Percentiles rank a stretch among this genome's conserved stretches.
Conservation (phyloP, 2,888 invertebrate species). For the Bembecia ichneumoniformis region DNA sequence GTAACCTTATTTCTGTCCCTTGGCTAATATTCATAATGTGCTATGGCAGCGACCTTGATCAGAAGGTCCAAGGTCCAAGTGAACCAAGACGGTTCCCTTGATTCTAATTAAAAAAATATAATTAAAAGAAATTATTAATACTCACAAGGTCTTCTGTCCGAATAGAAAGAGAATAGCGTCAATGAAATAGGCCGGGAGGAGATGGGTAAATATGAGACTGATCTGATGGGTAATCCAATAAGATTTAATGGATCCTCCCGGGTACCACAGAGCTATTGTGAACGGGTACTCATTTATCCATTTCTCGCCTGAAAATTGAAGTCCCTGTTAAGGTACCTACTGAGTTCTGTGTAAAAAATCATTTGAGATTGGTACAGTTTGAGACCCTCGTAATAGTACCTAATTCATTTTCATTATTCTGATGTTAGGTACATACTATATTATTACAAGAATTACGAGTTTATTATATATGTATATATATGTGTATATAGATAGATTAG, state of each 20-base stretch:
- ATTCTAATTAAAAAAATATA: not conserved
- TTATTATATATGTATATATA: no score
- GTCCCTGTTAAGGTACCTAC: not conserved
- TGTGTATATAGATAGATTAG: no score
- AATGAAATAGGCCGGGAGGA: constrained; percentile 82
- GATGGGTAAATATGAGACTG: constrained; percentile 78
- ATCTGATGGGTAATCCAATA: constrained; percentile 77
- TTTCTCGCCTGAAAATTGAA: constrained; percentile 48
- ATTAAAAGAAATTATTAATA: constrained; percentile 14
- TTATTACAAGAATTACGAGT: no score
- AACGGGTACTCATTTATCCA: constrained; percentile 79
- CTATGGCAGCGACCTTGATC: no score
- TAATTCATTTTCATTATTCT: no score
- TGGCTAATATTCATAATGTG: no score
- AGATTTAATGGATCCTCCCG: constrained; percentile 80
- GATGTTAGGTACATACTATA: no score
- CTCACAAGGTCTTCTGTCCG: constrained; percentile 85
- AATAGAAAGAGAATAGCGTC: constrained; percentile 77
- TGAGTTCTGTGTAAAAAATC: not conserved
- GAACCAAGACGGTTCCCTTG: no score
- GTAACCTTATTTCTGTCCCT: no score
- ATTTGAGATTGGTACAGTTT: not conserved
- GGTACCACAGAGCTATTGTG: constrained; percentile 83
- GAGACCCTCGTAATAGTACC: no score
- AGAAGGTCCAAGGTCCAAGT: no score